phyloP scores from a whole-genome alignment of 2,113 vertebrate species.

The Pseudorectes ferrugineus region DNA sequence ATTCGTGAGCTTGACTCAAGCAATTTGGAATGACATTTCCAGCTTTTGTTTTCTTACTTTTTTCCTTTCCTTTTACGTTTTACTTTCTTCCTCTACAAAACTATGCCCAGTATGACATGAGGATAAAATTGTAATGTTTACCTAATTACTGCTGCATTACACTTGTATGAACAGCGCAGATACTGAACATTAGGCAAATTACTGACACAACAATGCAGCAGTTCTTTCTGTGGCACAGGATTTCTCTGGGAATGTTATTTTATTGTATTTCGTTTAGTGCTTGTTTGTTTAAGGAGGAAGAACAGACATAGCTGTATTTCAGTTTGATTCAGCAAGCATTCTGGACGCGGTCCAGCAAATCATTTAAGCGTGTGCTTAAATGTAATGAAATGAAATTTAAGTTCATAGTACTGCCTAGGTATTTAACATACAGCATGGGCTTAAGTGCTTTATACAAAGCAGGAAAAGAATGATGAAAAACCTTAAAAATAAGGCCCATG shows the following conservation, averaged over 20 bases:
- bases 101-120: neutral
- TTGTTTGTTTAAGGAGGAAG: constrained; percentile 47
- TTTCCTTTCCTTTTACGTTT: neutral
- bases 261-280: constrained; percentile 48
- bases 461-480: neutral
- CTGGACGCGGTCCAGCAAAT: constrained; percentile 31
- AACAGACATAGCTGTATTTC: constrained; percentile 35
- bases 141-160: neutral
- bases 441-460: constrained; percentile 14
- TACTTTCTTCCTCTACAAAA: neutral
- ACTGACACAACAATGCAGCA: neutral
- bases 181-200: neutral
- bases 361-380: constrained; percentile 22
- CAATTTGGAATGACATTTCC: neutral
- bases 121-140: neutral
- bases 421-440: neutral
- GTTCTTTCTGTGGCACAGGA: constrained; percentile 1
- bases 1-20: neutral
- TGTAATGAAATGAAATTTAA: constrained; percentile 34
- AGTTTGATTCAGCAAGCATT: constrained; percentile 36
- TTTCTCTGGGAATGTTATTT: constrained; percentile 62
- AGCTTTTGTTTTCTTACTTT: neutral
- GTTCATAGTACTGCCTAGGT: neutral
- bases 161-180: neutral
- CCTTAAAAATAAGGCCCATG: neutral